A percentile compares a stretch with the other conserved stretches of the same genome.
phyloP scores from a whole-genome alignment of 64 coral and sea anemone species.

The Montipora efflorescens region DNA sequence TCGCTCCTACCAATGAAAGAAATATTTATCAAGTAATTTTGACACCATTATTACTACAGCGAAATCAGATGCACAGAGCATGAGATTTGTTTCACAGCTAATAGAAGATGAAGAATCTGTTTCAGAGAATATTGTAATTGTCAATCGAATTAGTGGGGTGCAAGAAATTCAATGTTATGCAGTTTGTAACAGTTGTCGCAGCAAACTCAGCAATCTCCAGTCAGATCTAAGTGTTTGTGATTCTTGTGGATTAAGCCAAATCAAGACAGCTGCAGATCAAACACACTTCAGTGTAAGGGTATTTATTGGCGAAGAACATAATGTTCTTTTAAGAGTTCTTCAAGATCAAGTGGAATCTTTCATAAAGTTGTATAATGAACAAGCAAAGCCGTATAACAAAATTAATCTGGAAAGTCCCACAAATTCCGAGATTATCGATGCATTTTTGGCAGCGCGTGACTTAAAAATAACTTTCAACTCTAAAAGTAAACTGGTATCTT shows the following conservation, averaged over 20 bases:
- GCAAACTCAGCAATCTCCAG: not conserved
- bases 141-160: not conserved
- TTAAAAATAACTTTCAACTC: slow-evolving; percentile 8
- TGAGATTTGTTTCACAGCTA: not conserved
- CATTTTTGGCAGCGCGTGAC: slow-evolving; percentile 10
- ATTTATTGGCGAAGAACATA: not conserved
- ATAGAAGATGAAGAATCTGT: not conserved
- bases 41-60: not conserved
- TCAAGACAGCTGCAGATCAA: not conserved
- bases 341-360: not conserved
- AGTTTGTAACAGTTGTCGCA: not conserved
- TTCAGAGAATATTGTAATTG: not conserved
- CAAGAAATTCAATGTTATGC: not conserved
- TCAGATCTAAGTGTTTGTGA: not conserved
- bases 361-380: slow-evolving; percentile 15
- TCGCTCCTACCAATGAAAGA: not conserved
- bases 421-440: not conserved
- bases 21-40: not conserved
- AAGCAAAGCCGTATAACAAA: slow-evolving; percentile 7
- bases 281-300: not conserved
- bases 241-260: not conserved
- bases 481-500: not conserved
- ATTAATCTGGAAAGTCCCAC: not conserved
- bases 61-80: not conserved
- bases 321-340: not conserved